These are phyloP conservation scores for Hemicentrotus pulcherrimus DNA, from an alignment of 35 echinoderm and acorn worm species.

Conservation along the genomic window DNA sequence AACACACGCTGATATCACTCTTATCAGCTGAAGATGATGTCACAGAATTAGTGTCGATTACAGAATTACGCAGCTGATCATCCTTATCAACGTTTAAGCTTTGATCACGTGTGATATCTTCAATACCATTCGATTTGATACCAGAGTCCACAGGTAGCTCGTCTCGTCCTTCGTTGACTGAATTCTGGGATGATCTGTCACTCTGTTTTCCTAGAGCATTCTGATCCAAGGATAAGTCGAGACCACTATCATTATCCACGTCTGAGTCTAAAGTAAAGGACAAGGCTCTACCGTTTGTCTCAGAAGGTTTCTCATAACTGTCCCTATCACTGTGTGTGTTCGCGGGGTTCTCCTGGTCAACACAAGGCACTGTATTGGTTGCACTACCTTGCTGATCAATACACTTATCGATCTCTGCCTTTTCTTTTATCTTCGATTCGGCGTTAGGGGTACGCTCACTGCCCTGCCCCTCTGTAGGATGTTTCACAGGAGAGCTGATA, in stretches of 20 bases:
- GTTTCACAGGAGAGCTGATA: not conserved
- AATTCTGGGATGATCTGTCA: conserved; percentile 21
- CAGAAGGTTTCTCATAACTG: not conserved
- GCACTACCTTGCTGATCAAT: conserved; percentile 7
- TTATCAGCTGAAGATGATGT: conserved; percentile 19
- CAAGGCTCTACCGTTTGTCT: conserved; percentile 12
- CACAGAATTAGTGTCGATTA: conserved; percentile 2
- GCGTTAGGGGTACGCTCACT: conserved; percentile 17
- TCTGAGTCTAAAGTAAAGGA: conserved; percentile 30
- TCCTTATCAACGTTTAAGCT: not conserved
- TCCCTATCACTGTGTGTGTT: not conserved
- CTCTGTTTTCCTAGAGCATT: not conserved
- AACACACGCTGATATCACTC: conserved; percentile 12
- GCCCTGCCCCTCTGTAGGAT: not conserved
- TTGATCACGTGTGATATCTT: conserved; percentile 4
- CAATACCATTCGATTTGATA: not conserved
- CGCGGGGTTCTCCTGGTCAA: not conserved
- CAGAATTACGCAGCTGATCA: not conserved
- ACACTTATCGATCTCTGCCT: conserved; percentile 27
- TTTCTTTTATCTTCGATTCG: conserved; percentile 26
- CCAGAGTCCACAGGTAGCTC: not conserved
- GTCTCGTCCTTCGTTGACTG: not conserved
- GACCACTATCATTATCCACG: conserved; percentile 30
- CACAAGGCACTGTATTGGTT: conserved; percentile 26
- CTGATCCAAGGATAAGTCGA: conserved; percentile 37